phyloP scores from a whole-genome alignment of 2,888 invertebrate genomes.

The Uloborus plumipes region DNA sequence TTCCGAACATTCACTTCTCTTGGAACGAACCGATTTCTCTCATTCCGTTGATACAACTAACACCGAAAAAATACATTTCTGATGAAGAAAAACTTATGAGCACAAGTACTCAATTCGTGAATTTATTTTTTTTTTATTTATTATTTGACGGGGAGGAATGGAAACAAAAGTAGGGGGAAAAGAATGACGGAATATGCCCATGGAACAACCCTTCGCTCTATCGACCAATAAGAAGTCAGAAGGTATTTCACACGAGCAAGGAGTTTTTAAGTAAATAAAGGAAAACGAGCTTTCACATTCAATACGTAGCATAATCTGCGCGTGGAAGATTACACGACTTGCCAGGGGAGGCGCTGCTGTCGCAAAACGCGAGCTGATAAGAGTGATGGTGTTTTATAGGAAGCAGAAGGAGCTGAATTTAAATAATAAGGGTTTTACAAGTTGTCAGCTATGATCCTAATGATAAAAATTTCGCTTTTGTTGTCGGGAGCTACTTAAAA shows the following conservation, averaged over 20 bases:
- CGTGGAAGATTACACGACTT: constrained; percentile 45
- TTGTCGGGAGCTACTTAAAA: constrained; percentile 58
- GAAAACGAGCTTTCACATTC: constrained; percentile 60
- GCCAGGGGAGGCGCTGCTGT: constrained; percentile 43
- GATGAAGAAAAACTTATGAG: constrained; percentile 20
- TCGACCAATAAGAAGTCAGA: constrained; percentile 57
- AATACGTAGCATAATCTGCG: constrained; percentile 60
- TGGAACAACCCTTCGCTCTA: constrained; percentile 55
- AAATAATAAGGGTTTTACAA: constrained; percentile 65
- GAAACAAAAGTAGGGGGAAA: constrained; percentile 19
- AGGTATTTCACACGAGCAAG: constrained; percentile 57
- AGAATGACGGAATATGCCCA: constrained; percentile 3
- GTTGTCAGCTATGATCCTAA: constrained; percentile 60
- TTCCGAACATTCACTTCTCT: too few species aligned
- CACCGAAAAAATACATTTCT: constrained; percentile 19
- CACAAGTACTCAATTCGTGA: constrained; percentile 7
- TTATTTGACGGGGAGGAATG: not conserved
- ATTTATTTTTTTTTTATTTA: too few species aligned
- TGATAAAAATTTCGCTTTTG: constrained; percentile 62
- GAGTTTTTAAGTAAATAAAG: constrained; percentile 63
- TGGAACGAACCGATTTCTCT: not conserved
- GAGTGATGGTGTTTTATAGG: constrained; percentile 49
- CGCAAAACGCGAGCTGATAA: constrained; percentile 30
- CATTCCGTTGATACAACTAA: not conserved
- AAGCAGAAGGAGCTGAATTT: constrained; percentile 59